Evolutionary conservation across 2,888 invertebrate genomes (phyloP).

Genomic region (Melinaea menophilus): DNA sequence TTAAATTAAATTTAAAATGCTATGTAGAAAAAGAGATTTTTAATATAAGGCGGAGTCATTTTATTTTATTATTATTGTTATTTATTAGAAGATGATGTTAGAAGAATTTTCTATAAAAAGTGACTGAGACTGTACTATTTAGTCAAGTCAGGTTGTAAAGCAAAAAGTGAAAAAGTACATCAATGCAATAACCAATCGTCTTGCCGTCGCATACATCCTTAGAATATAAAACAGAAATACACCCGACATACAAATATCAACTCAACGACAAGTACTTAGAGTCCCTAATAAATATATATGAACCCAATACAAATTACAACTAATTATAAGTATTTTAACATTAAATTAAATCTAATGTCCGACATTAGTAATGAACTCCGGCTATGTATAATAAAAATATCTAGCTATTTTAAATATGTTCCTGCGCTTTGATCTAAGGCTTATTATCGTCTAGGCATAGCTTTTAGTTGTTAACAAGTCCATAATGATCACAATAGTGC

Average conservation of each 20-base stretch:
- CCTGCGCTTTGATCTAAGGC: constrained; percentile 31
- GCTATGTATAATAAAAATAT: constrained; percentile 35
- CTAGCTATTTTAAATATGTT: constrained; percentile 31
- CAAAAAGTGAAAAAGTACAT: constrained; percentile 29
- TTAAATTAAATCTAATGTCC: constrained; percentile 33
- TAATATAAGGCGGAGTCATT: neutral
- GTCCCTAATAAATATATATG: neutral
- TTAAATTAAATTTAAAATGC: no score
- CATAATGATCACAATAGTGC: constrained; percentile 32
- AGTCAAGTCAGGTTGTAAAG: constrained; percentile 19
- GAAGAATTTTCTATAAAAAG: neutral
- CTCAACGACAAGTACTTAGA: neutral
- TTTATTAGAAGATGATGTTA: constrained; percentile 2
- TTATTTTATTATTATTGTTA: neutral
- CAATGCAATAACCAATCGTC: constrained; percentile 31
- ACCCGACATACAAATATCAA: constrained; percentile 5
- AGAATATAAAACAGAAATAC: constrained; percentile 28
- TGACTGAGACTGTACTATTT: constrained; percentile 8
- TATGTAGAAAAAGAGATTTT: neutral
- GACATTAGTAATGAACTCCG: constrained; percentile 29
- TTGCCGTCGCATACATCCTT: constrained; percentile 24
- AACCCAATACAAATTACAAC: constrained; percentile 31
- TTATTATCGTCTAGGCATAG: constrained; percentile 33
- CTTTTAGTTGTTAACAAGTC: constrained; percentile 35
- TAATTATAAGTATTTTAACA: constrained; percentile 30